phyloP scores from a whole-genome alignment of 2,888 invertebrate species.

The Synanthedon tipuliformis region DNA sequence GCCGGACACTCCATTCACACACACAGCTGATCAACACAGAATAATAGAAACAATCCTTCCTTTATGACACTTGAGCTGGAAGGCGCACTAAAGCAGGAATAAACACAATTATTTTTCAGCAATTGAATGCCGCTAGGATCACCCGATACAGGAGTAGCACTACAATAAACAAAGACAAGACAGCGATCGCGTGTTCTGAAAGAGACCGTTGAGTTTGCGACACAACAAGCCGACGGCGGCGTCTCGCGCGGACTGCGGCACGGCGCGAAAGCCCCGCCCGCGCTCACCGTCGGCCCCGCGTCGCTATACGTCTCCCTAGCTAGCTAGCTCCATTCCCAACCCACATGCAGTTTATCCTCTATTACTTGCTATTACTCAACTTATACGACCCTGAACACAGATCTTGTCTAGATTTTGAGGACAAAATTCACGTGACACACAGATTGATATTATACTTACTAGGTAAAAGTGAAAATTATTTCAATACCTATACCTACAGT shows the following conservation, averaged over 20 bases:
- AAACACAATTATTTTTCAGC: too few species aligned
- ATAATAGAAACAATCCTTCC: too few species aligned
- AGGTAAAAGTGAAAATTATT: too few species aligned
- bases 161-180: slow-evolving; percentile 61
- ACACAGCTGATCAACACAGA: slow-evolving; percentile 16
- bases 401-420: too few species aligned
- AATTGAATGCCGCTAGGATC: slow-evolving; percentile 18
- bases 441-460: too few species aligned
- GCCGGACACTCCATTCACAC: slow-evolving; percentile 48
- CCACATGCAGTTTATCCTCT: slow-evolving; percentile 23
- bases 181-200: slow-evolving; percentile 32
- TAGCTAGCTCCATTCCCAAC: slow-evolving; percentile 6
- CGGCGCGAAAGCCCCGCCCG: slow-evolving; percentile 9
- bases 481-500: too few species aligned
- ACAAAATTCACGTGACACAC: too few species aligned
- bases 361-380: slow-evolving; percentile 1
- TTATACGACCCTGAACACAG: too few species aligned
- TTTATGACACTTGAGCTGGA: too few species aligned
- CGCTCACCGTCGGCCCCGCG: slow-evolving; percentile 8
- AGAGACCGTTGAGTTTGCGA: slow-evolving; percentile 14
- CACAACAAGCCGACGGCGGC: slow-evolving; percentile 45
- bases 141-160: slow-evolving; percentile 36
- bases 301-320: slow-evolving; percentile 12
- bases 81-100: slow-evolving; percentile 1
- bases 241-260: slow-evolving; percentile 51